A percentile compares a stretch with the other conserved stretches of the same genome.
Conservation (phyloP, 2,797 vertebrate species). For the Dermochelys coriacea region DNA sequence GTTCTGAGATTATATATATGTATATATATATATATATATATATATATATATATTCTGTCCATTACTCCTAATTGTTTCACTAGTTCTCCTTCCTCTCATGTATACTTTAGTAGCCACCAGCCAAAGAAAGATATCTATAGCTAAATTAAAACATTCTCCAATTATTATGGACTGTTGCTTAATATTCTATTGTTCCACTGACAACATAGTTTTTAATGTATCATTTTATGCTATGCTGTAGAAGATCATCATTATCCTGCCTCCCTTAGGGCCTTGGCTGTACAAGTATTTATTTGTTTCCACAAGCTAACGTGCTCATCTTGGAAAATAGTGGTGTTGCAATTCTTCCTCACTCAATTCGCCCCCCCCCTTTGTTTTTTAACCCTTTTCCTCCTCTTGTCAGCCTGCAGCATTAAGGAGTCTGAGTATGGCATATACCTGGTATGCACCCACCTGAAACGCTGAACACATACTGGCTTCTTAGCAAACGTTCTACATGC, state of each 20-base stretch:
- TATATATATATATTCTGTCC: slow-evolving; percentile 51
- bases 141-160: slow-evolving; percentile 67
- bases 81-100: slow-evolving; percentile 72
- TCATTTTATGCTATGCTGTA: slow-evolving; percentile 71
- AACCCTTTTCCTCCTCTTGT: slow-evolving; percentile 45
- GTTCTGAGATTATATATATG: not conserved
- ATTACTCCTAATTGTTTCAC: slow-evolving; percentile 69
- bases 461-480: not conserved
- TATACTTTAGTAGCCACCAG: slow-evolving; percentile 60
- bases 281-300: slow-evolving; percentile 73
- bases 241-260: slow-evolving; percentile 62
- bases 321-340: not conserved
- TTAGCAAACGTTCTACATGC: not conserved
- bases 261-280: slow-evolving; percentile 63
- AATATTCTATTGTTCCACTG: slow-evolving; percentile 71
- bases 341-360: slow-evolving; percentile 15
- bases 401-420: slow-evolving; percentile 39
- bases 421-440: not conserved
- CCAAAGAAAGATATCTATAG: slow-evolving; percentile 59
- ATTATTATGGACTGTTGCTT: slow-evolving; percentile 73
- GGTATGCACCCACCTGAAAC: slow-evolving; percentile 29
- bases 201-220: slow-evolving; percentile 70
- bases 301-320: slow-evolving; percentile 51
- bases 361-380: slow-evolving; percentile 38
- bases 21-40: slow-evolving; percentile 60